phyloP scores from a whole-genome alignment of 2,797 vertebrate species.

The Anas flavirostris region DNA sequence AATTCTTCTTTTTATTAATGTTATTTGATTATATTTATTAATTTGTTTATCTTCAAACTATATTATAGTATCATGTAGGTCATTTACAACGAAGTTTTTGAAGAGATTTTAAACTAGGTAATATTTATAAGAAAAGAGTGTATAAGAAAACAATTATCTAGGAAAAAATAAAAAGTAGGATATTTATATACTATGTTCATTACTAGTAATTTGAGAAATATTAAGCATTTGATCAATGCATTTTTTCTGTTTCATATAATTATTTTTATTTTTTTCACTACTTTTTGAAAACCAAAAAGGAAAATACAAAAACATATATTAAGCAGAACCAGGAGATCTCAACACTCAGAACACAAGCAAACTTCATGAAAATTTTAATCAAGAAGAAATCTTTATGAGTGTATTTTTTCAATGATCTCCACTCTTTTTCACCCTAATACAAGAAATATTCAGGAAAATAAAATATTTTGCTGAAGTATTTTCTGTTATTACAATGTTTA shows the following conservation, averaged over 20 bases:
- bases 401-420: not conserved
- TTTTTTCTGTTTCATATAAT: not conserved
- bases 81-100: not conserved
- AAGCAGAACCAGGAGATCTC: not conserved
- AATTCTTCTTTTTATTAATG: not conserved
- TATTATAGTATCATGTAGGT: not conserved
- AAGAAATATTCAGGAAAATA: not conserved
- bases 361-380: not conserved
- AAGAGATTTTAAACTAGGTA: not conserved
- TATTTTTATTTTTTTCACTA: not conserved
- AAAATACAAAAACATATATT: not conserved
- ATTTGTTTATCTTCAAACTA: not conserved
- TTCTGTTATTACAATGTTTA: not conserved
- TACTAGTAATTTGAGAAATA: not conserved
- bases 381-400: not conserved
- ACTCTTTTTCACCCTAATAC: not conserved
- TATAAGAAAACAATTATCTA: not conserved
- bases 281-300: not conserved
- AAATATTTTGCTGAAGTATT: not conserved
- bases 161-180: not conserved
- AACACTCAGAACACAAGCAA: not conserved
- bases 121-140: not conserved
- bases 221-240: not conserved
- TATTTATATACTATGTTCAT: not conserved
- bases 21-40: not conserved